phyloP scores from a whole-genome alignment of 2,888 invertebrate genomes.

The Elysia crispata region DNA sequence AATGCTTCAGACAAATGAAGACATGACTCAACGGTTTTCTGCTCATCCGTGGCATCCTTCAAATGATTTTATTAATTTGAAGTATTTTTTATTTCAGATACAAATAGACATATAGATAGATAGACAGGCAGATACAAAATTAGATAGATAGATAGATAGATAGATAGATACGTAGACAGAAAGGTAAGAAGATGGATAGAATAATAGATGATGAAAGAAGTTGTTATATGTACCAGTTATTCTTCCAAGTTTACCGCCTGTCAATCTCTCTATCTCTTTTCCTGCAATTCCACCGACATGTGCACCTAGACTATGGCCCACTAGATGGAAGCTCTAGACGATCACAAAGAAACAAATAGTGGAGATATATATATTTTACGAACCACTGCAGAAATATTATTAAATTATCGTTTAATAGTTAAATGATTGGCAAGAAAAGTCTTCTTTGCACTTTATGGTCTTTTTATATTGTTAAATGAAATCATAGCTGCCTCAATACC shows the following conservation, averaged over 20 bases:
- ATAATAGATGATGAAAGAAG: not conserved
- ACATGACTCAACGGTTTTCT: too few species aligned
- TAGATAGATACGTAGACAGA: not conserved
- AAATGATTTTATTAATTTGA: too few species aligned
- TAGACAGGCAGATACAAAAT: not conserved
- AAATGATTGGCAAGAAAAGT: too few species aligned
- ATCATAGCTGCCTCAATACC: too few species aligned
- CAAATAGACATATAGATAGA: not conserved
- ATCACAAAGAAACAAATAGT: constrained; percentile 36
- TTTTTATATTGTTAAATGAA: too few species aligned
- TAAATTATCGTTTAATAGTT: too few species aligned
- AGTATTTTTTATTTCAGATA: too few species aligned
- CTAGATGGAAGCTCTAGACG: constrained; percentile 67
- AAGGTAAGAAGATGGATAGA: not conserved
- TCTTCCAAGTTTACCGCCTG: constrained; percentile 57
- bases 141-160: constrained; percentile 3
- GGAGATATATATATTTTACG: too few species aligned
- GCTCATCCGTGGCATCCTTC: too few species aligned
- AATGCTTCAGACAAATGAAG: too few species aligned
- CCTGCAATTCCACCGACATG: constrained; percentile 94
- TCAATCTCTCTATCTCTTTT: constrained; percentile 77
- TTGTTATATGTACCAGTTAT: constrained; percentile 61
- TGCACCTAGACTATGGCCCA: constrained; percentile 91
- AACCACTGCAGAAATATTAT: too few species aligned
- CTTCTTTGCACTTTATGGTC: too few species aligned